These are phyloP conservation scores for Priocnemis perturbator DNA, from an alignment of 2,888 invertebrate species.

Conservation along the genomic window DNA sequence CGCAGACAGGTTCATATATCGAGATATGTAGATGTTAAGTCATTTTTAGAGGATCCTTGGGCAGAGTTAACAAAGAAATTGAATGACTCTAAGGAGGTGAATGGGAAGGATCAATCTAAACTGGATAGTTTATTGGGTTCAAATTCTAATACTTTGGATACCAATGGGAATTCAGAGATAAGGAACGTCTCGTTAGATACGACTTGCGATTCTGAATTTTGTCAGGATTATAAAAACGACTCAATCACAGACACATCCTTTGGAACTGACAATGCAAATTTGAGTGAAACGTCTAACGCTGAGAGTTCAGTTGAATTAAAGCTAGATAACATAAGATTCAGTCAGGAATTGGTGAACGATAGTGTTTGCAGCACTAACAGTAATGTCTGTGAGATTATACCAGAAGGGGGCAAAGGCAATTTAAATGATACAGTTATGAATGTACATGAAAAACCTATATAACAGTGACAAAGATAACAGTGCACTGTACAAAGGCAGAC, in stretches of 20 bases:
- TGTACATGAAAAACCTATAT: conserved; percentile 22
- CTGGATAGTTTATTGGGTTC: conserved; percentile 5
- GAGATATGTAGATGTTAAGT: conserved; percentile 57
- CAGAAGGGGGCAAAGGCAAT: conserved; percentile 5
- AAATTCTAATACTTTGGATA: conserved; percentile 2
- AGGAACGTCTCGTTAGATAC: conserved; percentile 3
- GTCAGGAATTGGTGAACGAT: conserved; percentile 30
- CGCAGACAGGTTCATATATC: conserved; percentile 53
- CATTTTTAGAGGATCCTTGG: conserved; percentile 68
- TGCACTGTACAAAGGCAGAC: conserved; percentile 11
- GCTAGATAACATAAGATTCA: conserved; percentile 38
- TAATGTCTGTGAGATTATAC: conserved; percentile 7
- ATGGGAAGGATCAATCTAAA: neutral
- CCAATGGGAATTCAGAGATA: neutral
- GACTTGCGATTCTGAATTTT: conserved; percentile 21
- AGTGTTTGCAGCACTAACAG: conserved; percentile 14
- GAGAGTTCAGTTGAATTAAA: conserved; percentile 43
- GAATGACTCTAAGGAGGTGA: conserved; percentile 15
- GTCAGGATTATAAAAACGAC: conserved; percentile 35
- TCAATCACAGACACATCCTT: conserved; percentile 34
- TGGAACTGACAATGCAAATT: conserved; percentile 34
- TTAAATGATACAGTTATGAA: neutral
- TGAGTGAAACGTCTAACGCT: conserved; percentile 24
- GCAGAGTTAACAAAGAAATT: conserved; percentile 53
- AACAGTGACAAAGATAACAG: conserved; percentile 36